A percentile compares a stretch with the other conserved stretches of the same genome.
These are phyloP conservation scores for Drosophila maculinotata DNA, from an alignment of 2,888 invertebrate species.

Conservation along the genomic window DNA sequence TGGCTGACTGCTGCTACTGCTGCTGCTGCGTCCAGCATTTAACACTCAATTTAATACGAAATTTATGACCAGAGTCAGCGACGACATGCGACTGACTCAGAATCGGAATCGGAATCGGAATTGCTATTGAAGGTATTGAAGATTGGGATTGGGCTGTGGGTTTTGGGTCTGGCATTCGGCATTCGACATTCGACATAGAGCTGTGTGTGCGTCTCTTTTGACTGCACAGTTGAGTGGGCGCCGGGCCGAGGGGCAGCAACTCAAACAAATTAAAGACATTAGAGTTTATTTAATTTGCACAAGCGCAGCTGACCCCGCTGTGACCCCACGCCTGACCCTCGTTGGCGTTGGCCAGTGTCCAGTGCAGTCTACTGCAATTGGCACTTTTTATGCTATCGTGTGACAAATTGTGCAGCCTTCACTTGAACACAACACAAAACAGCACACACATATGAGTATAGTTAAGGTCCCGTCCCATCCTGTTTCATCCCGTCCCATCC, in stretches of 20 bases:
- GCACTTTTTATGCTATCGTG: conserved; percentile 74
- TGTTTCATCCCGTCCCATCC: no score
- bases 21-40: conserved; percentile 71
- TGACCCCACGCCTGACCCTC: conserved; percentile 39
- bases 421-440: conserved; percentile 23
- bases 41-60: conserved; percentile 80
- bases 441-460: background rate
- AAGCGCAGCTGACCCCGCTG: conserved; percentile 66
- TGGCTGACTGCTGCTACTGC: background rate
- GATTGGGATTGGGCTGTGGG: conserved; percentile 27
- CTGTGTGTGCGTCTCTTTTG: no score
- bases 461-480: conserved; percentile 15
- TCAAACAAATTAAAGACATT: conserved; percentile 80
- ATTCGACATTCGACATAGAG: conserved; percentile 20
- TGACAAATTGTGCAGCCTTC: conserved; percentile 71
- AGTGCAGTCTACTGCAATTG: conserved; percentile 68
- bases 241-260: conserved; percentile 34
- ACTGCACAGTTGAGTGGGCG: conserved; percentile 40
- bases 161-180: conserved; percentile 14
- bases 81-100: conserved; percentile 65
- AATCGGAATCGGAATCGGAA: conserved; percentile 23
- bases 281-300: conserved; percentile 79
- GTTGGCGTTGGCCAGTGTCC: no score
- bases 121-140: conserved; percentile 19
- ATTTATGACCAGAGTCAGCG: conserved; percentile 74